A percentile compares a stretch with the other conserved stretches of the same genome.
Evolutionary conservation across 2,113 vertebrate genomes (phyloP).

Genomic region (Phocoena phocoena): DNA sequence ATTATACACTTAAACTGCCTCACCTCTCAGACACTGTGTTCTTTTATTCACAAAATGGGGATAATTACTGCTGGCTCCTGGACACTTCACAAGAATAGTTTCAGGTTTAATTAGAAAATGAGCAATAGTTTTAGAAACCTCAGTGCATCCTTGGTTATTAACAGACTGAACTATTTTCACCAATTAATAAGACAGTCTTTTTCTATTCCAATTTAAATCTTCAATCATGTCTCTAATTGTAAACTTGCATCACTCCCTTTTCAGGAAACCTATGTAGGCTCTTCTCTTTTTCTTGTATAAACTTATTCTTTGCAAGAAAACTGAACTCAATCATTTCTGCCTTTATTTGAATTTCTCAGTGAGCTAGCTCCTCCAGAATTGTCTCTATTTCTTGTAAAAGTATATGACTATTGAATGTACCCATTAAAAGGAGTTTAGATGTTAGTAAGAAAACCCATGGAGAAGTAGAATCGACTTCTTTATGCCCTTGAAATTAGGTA

Average conservation of each 20-base stretch:
- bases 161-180: constrained; percentile 59
- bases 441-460: neutral
- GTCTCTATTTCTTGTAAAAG: neutral
- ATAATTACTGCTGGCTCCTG: constrained; percentile 60
- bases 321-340: neutral
- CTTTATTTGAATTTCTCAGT: neutral
- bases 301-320: neutral
- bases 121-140: constrained; percentile 61
- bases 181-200: constrained; percentile 38
- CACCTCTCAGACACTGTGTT: constrained; percentile 32
- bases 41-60: constrained; percentile 50
- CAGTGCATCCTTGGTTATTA: constrained; percentile 50
- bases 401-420: neutral
- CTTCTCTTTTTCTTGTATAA: neutral
- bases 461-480: neutral
- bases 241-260: neutral
- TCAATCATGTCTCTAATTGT: neutral
- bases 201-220: constrained; percentile 20
- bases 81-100: constrained; percentile 63
- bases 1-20: constrained; percentile 40
- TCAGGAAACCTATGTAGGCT: neutral
- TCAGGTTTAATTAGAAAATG: constrained; percentile 68
- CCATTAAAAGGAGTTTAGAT: neutral
- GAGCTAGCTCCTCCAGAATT: neutral
- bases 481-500: neutral